Conservation (phyloP, 1,140 invertebrate genomes). For the Drosophila paulistorum region DNA sequence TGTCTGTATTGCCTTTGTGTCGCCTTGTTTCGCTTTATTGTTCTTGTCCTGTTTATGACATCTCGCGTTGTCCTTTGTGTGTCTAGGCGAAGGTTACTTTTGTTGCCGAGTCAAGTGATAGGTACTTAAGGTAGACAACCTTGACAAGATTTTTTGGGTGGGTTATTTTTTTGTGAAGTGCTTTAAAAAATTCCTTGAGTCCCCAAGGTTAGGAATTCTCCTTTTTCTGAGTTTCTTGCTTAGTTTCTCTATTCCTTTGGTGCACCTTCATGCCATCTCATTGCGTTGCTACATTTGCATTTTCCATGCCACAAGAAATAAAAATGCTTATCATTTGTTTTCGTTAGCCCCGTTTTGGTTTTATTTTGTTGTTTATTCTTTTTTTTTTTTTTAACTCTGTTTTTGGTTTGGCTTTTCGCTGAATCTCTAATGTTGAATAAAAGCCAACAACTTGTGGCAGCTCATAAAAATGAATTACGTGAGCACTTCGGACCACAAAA, state of each 20-base stretch:
- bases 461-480: constrained; percentile 79
- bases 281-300: constrained; percentile 36
- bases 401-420: constrained; percentile 12
- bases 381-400: neutral
- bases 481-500: constrained; percentile 28
- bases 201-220: constrained; percentile 9
- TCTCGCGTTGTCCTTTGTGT: constrained; percentile 27
- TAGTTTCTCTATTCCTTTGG: constrained; percentile 17
- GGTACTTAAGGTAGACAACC: constrained; percentile 44
- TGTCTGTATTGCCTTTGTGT: constrained; percentile 38
- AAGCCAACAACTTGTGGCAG: constrained; percentile 66
- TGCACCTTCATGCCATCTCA: neutral
- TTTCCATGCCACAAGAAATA: constrained; percentile 50
- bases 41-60: constrained; percentile 26
- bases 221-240: constrained; percentile 8
- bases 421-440: constrained; percentile 41
- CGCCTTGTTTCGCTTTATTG: constrained; percentile 28
- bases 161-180: constrained; percentile 21
- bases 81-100: constrained; percentile 39
- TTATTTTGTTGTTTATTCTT: neutral
- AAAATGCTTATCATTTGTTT: constrained; percentile 77
- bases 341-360: constrained; percentile 49
- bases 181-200: constrained; percentile 20
- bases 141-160: constrained; percentile 37
- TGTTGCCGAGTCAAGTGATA: constrained; percentile 17